phyloP scores from a whole-genome alignment of 2,113 vertebrate species.

The Pycnonotus jocosus region DNA sequence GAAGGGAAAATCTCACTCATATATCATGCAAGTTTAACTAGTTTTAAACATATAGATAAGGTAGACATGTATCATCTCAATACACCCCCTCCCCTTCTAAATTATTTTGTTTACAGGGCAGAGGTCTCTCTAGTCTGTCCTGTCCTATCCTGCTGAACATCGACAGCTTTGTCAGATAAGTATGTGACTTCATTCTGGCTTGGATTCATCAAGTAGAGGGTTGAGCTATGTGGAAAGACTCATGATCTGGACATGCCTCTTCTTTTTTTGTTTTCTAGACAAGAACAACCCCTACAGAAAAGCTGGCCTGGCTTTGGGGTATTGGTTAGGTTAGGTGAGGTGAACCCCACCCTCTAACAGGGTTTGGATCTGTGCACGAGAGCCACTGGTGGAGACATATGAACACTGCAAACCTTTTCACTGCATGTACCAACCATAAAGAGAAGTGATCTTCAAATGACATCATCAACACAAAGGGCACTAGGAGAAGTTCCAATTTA shows the following conservation, averaged over 20 bases:
- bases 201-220: not conserved
- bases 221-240: not conserved
- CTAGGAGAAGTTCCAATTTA: constrained; percentile 39
- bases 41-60: not conserved
- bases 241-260: not conserved
- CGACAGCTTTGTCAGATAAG: not conserved
- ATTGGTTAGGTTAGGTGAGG: not conserved
- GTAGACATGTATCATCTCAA: not conserved
- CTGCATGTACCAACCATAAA: not conserved
- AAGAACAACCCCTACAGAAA: not conserved
- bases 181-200: not conserved
- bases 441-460: constrained; percentile 49
- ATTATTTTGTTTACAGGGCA: not conserved
- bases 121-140: not conserved
- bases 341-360: not conserved
- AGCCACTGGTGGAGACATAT: not conserved
- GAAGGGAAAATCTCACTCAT: not conserved
- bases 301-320: not conserved
- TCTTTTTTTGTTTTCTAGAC: not conserved
- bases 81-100: fast-evolving
- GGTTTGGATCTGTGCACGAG: not conserved
- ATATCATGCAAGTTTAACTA: not conserved
- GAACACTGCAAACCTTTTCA: not conserved
- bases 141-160: not conserved
- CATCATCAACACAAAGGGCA: constrained; percentile 55